These are phyloP conservation scores for Neoaliturus tenellus DNA, from an alignment of 2,888 invertebrate species.

Conservation along the genomic window DNA sequence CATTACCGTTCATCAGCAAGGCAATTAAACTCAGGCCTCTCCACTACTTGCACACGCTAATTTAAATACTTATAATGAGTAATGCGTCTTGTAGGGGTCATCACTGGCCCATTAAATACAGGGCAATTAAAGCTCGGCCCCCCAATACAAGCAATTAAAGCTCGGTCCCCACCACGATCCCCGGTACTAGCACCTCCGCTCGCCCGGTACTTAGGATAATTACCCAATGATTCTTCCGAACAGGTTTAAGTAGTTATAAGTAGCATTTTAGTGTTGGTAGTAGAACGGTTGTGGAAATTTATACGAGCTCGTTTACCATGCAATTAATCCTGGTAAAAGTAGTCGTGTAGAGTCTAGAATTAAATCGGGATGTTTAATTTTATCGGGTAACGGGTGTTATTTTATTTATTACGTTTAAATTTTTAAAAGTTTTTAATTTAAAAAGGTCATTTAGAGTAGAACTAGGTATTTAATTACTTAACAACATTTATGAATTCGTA, in stretches of 20 bases:
- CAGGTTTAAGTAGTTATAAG: slow-evolving; percentile 26
- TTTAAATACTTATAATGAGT: slow-evolving; percentile 55
- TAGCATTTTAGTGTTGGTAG: background rate
- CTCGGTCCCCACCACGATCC: background rate
- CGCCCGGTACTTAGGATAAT: background rate
- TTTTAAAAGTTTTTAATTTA: no score
- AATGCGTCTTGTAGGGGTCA: slow-evolving; percentile 48
- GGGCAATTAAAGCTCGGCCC: slow-evolving; percentile 37
- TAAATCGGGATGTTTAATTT: no score
- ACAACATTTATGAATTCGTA: no score
- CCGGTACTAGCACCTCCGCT: background rate
- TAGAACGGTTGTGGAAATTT: background rate
- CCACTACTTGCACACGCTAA: slow-evolving; percentile 26
- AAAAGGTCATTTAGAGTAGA: no score
- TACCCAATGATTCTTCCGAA: slow-evolving; percentile 16
- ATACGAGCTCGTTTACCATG: background rate
- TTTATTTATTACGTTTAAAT: no score
- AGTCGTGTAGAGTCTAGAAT: no score
- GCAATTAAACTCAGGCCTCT: slow-evolving; percentile 2
- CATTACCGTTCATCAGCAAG: slow-evolving; percentile 25
- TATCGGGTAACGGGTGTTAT: no score
- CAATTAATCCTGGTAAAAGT: no score
- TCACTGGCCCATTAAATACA: slow-evolving; percentile 53
- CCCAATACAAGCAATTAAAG: slow-evolving; percentile 51
- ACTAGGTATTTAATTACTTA: no score